These are phyloP conservation scores for Muschampia plurimacula DNA, from an alignment of 2,888 invertebrate genomes.

Conservation along the genomic window DNA sequence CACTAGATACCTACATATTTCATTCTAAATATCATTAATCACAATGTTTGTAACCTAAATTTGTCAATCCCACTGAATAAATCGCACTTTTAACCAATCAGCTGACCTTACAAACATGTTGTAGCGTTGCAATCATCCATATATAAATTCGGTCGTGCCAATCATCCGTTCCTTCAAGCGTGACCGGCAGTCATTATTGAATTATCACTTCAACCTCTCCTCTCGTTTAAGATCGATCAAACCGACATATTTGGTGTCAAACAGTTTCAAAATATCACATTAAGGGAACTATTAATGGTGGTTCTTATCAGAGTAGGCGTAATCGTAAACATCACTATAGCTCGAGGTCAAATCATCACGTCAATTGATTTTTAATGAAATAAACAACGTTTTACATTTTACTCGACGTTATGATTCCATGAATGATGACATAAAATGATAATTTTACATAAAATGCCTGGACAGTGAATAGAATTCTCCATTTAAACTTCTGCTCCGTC, in stretches of 20 bases:
- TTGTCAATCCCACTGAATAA: slow-evolving; percentile 12
- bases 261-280: slow-evolving; percentile 38
- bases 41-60: slow-evolving; percentile 33
- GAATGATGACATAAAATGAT: not conserved
- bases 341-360: not conserved
- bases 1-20: not conserved
- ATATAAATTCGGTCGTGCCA: slow-evolving; percentile 59
- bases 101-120: slow-evolving; percentile 58
- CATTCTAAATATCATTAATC: slow-evolving; percentile 20
- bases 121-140: slow-evolving; percentile 65
- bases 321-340: not conserved
- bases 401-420: not conserved
- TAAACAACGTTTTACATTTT: not conserved
- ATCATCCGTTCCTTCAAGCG: slow-evolving; percentile 50
- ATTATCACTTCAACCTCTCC: slow-evolving; percentile 33
- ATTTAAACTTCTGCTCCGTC: no score
- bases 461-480: no score
- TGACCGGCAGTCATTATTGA: slow-evolving; percentile 34
- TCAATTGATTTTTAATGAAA: not conserved
- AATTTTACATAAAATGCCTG: no score
- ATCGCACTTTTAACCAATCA: slow-evolving; percentile 50
- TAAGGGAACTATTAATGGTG: slow-evolving; percentile 30
- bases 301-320: slow-evolving; percentile 27
- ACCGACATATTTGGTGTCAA: slow-evolving; percentile 31
- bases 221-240: slow-evolving; percentile 29